These are phyloP conservation scores for Cepaea nemoralis DNA, from an alignment of 1,140 invertebrate genomes.

Conservation along the genomic window DNA sequence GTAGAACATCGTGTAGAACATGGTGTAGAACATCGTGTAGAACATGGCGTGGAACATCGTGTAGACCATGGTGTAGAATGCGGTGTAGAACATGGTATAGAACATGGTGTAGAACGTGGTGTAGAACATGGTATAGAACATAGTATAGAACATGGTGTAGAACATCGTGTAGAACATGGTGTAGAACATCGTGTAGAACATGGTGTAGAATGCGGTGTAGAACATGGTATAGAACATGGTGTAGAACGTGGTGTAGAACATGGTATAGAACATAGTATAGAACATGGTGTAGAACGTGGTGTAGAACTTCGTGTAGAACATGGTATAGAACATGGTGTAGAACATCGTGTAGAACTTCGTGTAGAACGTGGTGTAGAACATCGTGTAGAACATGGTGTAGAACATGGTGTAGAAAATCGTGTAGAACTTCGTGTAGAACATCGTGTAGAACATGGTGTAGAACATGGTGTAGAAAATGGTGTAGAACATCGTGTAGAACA, in stretches of 20 bases:
- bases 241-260: background rate
- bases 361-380: background rate
- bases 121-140: background rate
- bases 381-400: constrained; percentile 2
- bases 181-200: background rate
- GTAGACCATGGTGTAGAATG: background rate
- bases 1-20: background rate
- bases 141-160: background rate
- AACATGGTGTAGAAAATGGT: background rate
- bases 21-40: constrained; percentile 1
- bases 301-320: background rate
- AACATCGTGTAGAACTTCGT: background rate
- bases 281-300: background rate
- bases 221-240: background rate
- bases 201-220: background rate
- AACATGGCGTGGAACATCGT: background rate
- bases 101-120: background rate
- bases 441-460: background rate
- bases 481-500: background rate
- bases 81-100: background rate
- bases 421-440: background rate
- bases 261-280: background rate
- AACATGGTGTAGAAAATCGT: background rate
- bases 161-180: background rate
- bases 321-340: constrained; percentile 3